These are phyloP conservation scores for Nematolebias whitei DNA, from an alignment of 2,113 vertebrate species.

Conservation along the genomic window DNA sequence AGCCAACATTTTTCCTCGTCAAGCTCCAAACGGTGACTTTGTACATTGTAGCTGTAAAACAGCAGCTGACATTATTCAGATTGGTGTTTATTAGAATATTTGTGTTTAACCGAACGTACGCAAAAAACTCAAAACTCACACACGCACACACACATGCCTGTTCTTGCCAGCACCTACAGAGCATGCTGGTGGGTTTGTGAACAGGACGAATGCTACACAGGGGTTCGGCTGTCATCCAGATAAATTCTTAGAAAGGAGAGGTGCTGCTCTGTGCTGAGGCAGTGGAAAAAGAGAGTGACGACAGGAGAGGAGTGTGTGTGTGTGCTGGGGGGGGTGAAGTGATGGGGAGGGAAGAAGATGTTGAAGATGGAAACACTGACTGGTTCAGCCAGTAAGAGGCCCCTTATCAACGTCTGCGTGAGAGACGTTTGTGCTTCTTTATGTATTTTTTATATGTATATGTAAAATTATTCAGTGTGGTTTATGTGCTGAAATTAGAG, in stretches of 20 bases:
- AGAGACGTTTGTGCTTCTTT: not conserved
- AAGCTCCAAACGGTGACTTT: not conserved
- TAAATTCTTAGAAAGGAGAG: slow-evolving; percentile 57
- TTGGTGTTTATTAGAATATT: no score
- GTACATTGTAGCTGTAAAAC: not conserved
- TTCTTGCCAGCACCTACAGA: not conserved
- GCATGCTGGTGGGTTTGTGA: slow-evolving; percentile 18
- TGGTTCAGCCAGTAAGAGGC: slow-evolving; percentile 17
- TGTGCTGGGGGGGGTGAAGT: no score
- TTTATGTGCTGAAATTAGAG: slow-evolving; percentile 5
- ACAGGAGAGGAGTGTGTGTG: slow-evolving; percentile 15
- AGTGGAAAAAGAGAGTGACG: slow-evolving; percentile 62
- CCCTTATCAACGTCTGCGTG: slow-evolving; percentile 21
- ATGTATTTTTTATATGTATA: not conserved
- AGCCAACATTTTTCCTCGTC: not conserved
- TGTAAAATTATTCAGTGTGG: not conserved
- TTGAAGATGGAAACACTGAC: slow-evolving; percentile 46
- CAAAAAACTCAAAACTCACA: not conserved
- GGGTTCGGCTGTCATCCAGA: slow-evolving; percentile 49
- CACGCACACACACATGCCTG: not conserved
- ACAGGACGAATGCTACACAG: slow-evolving; percentile 15
- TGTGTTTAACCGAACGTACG: no score
- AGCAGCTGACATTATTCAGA: no score
- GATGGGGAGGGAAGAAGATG: slow-evolving; percentile 38
- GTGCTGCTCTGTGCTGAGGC: slow-evolving; percentile 23